Base-by-base conservation (phyloP, 2,797 vertebrate species). In the Anabas testudineus region DNA sequence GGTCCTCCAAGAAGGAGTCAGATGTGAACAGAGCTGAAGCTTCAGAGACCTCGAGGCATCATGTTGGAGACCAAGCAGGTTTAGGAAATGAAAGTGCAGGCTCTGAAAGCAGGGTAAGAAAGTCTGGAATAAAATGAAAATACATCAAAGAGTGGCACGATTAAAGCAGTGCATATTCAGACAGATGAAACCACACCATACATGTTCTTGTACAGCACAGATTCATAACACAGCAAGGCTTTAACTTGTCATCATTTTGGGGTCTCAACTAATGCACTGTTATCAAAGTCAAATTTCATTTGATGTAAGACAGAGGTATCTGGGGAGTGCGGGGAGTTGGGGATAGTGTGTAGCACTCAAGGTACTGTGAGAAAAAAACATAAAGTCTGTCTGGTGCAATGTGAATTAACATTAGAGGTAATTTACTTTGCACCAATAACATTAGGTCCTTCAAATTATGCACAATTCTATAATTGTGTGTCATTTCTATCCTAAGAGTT, bases 51-150 rank as follows among this genome's bases (percentile, higher is more conserved):
- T 49, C 67, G 26, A 79, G 80, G 45, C 58, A 16, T 61, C 75
- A 45, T 45, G 57, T 43, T 49, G 49, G 13, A 47, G 73, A 84
- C 16, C 63, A 49, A 10, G 59, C 57, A 4, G 64, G 46, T 37
- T 68, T 63, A 43, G 78, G 59, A 71, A 72, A 65, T 32, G 74
- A 71, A 72, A 58, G 43, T 3, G 36, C 13, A 7, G 66, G 55
- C 48, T 52, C 41, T 6, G 74, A 86, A 2, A 12, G 39, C 14
- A 78, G 79, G 79, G 85, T 89, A 60, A 88, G 81, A 46, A 43
- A 39, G 24, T 54, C 47, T n/a, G 0, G 45, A 7, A 22, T 21
- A 0, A 43, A 18, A 55, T 37, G 0, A 36, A 18, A 55, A 34
- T 0, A 16, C 28, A 24, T 21, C 2, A 32, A 43, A 36, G 0